phyloP scores from a whole-genome alignment of 2,113 vertebrate genomes.

The Gopherus flavomarginatus region DNA sequence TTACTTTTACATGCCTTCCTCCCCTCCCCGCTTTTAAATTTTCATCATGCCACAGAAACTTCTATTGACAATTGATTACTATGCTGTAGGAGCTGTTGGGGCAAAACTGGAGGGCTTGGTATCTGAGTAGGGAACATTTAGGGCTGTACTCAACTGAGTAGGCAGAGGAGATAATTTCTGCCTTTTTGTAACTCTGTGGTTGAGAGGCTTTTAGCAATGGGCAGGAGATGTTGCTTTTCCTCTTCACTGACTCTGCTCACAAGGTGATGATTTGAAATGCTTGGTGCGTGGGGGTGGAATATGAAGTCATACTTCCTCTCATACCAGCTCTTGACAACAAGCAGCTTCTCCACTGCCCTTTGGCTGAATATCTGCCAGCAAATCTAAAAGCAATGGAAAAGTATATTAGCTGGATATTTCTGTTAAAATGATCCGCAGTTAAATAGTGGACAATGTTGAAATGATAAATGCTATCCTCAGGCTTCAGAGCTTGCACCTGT shows the following conservation, averaged over 20 bases:
- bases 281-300: not conserved
- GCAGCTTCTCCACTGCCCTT: not conserved
- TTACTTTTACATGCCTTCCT: not conserved
- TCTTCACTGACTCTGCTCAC: not conserved
- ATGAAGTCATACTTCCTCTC: not conserved
- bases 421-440: not conserved
- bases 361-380: not conserved
- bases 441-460: not conserved
- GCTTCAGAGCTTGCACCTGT: not conserved
- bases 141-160: not conserved
- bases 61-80: not conserved
- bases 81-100: not conserved
- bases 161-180: accelerated
- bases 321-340: not conserved
- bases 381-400: not conserved
- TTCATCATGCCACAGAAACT: not conserved
- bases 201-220: not conserved
- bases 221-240: not conserved
- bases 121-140: not conserved
- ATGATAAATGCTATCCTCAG: accelerated
- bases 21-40: not conserved
- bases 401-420: not conserved
- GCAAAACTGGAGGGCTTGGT: not conserved
- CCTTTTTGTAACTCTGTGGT: not conserved
- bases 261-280: accelerated